A percentile compares a stretch with the other conserved stretches of the same genome.
phyloP scores from a whole-genome alignment of 2,113 vertebrate species.

The Tor tambroides region DNA sequence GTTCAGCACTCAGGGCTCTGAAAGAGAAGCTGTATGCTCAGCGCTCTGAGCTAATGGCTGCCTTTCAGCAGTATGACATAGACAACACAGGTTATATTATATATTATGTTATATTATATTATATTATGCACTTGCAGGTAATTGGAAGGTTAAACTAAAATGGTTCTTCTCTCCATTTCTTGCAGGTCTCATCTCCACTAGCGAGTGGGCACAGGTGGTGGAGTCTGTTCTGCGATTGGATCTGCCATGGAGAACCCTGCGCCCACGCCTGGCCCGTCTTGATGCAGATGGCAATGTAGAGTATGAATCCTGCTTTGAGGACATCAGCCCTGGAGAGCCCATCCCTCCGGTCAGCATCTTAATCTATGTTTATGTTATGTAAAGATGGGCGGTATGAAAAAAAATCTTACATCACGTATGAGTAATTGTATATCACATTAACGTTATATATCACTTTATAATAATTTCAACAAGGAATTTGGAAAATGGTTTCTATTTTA shows the following conservation, averaged over 20 bases:
- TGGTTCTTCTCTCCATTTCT: slow-evolving; percentile 29
- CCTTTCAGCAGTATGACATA: slow-evolving; percentile 81
- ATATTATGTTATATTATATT: neutral
- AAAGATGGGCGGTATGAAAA: neutral
- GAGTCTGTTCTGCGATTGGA: slow-evolving; percentile 84
- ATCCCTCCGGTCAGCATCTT: slow-evolving; percentile 77
- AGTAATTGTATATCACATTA: neutral
- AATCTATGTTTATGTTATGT: neutral
- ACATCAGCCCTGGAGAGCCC: slow-evolving; percentile 79
- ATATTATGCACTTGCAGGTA: neutral
- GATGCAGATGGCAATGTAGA: slow-evolving; percentile 79
- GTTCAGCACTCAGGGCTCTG: slow-evolving; percentile 84
- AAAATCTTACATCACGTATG: neutral
- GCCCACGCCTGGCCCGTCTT: slow-evolving; percentile 74
- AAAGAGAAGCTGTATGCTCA: slow-evolving; percentile 87
- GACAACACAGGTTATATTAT: slow-evolving; percentile 74
- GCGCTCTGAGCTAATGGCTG: slow-evolving; percentile 81
- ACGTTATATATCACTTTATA: neutral
- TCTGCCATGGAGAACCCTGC: slow-evolving; percentile 91
- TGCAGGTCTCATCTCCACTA: slow-evolving; percentile 82
- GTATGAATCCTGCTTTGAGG: slow-evolving; percentile 87
- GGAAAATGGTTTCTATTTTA: neutral
- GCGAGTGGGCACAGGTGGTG: slow-evolving; percentile 86
- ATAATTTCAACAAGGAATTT: neutral
- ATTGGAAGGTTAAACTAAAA: neutral